These are phyloP conservation scores for Florisuga fusca DNA, from an alignment of 2,797 vertebrate genomes.

Conservation along the genomic window DNA sequence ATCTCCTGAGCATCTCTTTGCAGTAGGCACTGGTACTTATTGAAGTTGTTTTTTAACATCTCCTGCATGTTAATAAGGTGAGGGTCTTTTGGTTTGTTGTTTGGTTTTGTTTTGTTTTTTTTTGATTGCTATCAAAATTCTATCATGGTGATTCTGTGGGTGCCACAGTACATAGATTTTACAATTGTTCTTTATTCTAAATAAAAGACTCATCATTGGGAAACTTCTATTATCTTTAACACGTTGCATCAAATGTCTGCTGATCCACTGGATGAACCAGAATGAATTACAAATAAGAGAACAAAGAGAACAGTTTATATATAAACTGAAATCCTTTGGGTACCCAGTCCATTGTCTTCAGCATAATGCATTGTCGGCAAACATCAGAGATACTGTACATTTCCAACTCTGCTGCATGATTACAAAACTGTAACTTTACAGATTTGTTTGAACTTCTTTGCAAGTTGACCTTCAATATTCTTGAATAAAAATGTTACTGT, in stretches of 20 bases:
- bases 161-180: neutral
- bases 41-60: neutral
- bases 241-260: neutral
- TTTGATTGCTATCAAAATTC: neutral
- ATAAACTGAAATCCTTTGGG: neutral
- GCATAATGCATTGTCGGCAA: neutral
- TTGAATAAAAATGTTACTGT: neutral
- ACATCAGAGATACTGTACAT: neutral
- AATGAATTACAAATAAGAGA: slow-evolving; percentile 6
- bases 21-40: neutral
- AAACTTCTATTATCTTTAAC: neutral
- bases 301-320: neutral
- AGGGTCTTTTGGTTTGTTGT: too few relatives aligned
- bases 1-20: neutral
- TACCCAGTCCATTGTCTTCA: neutral
- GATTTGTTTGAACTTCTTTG: neutral
- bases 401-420: neutral
- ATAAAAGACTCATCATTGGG: neutral
- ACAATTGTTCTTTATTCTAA: neutral
- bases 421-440: neutral
- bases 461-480: neutral
- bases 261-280: neutral
- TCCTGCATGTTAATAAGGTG: neutral
- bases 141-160: neutral
- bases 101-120: neutral